Percentiles rank a stretch among this genome's conserved stretches.
Evolutionary conservation across 2,113 vertebrate genomes (phyloP).

Genomic region (Halichoeres trimaculatus): DNA sequence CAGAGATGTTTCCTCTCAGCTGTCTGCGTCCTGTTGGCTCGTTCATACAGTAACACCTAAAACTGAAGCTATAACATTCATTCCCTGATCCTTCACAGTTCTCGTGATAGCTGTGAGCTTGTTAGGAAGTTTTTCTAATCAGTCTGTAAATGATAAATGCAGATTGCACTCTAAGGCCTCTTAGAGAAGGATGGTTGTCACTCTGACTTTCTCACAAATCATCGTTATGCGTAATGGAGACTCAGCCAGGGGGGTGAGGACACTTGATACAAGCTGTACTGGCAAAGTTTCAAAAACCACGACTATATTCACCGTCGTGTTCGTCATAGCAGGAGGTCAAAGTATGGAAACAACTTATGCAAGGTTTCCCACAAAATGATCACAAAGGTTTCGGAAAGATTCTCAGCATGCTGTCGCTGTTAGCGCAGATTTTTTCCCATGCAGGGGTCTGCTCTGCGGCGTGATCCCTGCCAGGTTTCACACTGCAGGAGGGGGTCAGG

Average conservation of each 20-base stretch:
- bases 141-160: slow-evolving; percentile 50
- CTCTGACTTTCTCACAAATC: slow-evolving; percentile 54
- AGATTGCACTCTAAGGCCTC: slow-evolving; percentile 48
- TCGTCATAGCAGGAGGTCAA: slow-evolving; percentile 11
- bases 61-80: slow-evolving; percentile 23
- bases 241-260: slow-evolving; percentile 16
- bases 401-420: slow-evolving; percentile 53
- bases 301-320: background rate
- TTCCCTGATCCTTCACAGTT: too few relatives aligned
- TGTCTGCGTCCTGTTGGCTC: slow-evolving; percentile 39
- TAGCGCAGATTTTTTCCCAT: slow-evolving; percentile 52
- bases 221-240: slow-evolving; percentile 63
- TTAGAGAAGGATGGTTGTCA: slow-evolving; percentile 44
- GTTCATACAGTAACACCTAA: slow-evolving; percentile 26
- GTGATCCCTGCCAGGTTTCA: slow-evolving; percentile 22
- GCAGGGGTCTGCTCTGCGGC: slow-evolving; percentile 37
- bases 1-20: slow-evolving; percentile 53
- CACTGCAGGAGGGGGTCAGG: slow-evolving; percentile 37
- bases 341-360: slow-evolving; percentile 35
- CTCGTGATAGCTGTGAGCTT: slow-evolving; percentile 1
- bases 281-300: slow-evolving; percentile 29
- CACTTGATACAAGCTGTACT: slow-evolving; percentile 54
- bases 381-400: slow-evolving; percentile 52
- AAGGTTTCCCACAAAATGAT: slow-evolving; percentile 55
- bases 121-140: slow-evolving; percentile 29